phyloP scores from a whole-genome alignment of 2,888 invertebrate species.

The Syrphus vitripennis region DNA sequence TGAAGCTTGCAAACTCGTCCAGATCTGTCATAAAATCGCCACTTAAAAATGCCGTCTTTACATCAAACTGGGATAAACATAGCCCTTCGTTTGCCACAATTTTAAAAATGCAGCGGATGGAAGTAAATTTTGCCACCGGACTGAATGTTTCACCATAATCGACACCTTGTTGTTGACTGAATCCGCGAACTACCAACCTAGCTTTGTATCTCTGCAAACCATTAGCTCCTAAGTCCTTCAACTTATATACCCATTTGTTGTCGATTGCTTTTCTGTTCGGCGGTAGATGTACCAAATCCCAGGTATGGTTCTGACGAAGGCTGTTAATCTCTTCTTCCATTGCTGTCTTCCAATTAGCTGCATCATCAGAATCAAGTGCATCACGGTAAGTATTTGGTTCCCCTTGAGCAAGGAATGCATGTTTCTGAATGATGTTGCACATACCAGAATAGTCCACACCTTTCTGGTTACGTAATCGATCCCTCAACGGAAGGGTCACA shows the following conservation, averaged over 20 bases:
- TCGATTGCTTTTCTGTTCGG: not conserved
- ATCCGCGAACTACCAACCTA: not conserved
- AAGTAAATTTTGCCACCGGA: too few species aligned
- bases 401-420: too few species aligned
- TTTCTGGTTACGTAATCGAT: not conserved
- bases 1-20: not conserved
- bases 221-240: too few species aligned
- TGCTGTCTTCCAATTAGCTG: not conserved
- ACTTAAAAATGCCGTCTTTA: too few species aligned
- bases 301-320: not conserved
- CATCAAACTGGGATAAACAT: not conserved
- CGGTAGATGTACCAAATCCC: not conserved
- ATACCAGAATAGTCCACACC: not conserved
- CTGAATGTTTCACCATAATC: conserved; percentile 2
- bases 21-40: not conserved
- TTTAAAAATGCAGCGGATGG: too few species aligned
- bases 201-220: too few species aligned
- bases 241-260: not conserved
- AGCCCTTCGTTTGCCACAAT: too few species aligned
- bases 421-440: not conserved
- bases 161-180: not conserved
- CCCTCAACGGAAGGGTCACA: not conserved
- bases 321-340: not conserved
- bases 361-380: not conserved
- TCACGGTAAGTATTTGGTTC: not conserved